Evolutionary conservation across 2,797 vertebrate genomes (phyloP), one percentile per base, ranked within the genome.

Genomic region (Telmatherina bonti): DNA sequence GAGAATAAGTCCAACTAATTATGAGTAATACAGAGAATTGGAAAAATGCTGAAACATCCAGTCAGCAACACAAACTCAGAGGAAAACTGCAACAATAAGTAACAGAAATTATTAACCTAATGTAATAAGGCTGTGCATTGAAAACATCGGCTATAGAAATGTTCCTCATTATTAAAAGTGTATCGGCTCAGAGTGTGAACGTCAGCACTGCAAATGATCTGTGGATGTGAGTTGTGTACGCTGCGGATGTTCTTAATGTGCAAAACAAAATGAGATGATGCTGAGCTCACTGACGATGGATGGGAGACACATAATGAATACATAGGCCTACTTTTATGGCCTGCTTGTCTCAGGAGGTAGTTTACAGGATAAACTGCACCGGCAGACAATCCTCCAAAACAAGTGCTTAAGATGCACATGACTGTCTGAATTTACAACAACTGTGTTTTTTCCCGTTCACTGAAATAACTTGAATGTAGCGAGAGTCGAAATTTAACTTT

Each of bases 291-390:
- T 27, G 5, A 26, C 26, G 49, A 52, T 26, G 12, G 49, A 52
- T 27, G 24, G 49, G 12, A 52, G 24, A 26, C 11, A 15, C 49
- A 52, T 7, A 27, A 5, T 27, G 24, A 52, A 24, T 27, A 52
- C 49, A 52, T 0, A 15, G 49, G 31, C 20, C 20, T 12, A n/a
- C 31, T 12, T 57, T 35, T 22, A 57, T 57, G 15, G 11, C 55
- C 31, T 35, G 55, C 55, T 57, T 31, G n/a, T 57, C 55, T 24
- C 1, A n/a, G 12, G 20, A 11, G 12, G 20, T 57, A 57, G 24
- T 57, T 35, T 12, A 24, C 20, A 57, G 55, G 55, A 57, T 36
- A 57, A 57, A 36, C 20, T 57, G 55, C 55, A 33, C n/a, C 4
- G 22, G 12, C 49, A 15, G 22, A 57, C n/a, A 57, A 36, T 11